Evolutionary conservation across 2,113 vertebrate genomes (phyloP).

Genomic region (Electrona antarctica): DNA sequence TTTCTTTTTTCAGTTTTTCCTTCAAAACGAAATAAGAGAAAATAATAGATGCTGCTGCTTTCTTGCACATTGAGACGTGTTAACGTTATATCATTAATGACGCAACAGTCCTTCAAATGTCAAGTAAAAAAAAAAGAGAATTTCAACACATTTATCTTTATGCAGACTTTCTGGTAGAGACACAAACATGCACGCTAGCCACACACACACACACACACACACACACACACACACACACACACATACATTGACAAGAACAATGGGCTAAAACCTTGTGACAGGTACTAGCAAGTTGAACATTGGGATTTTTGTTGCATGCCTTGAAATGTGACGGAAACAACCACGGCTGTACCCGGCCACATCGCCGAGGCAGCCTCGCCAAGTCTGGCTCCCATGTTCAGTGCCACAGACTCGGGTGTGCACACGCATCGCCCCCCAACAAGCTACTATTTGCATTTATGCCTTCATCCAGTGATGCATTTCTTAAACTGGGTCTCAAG

Average conservation of each 20-base stretch:
- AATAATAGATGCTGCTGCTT: slow-evolving; percentile 89
- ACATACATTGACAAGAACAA: slow-evolving; percentile 51
- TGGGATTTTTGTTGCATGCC: slow-evolving; percentile 80
- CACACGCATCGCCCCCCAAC: slow-evolving; percentile 65
- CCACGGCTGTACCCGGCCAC: slow-evolving; percentile 68
- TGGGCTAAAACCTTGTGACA: slow-evolving; percentile 64
- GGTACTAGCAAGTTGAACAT: slow-evolving; percentile 74
- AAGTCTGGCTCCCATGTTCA: slow-evolving; percentile 31
- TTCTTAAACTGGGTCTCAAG: slow-evolving; percentile 60
- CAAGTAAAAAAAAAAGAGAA: slow-evolving; percentile 34
- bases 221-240: slow-evolving; percentile 21
- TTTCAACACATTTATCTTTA: slow-evolving; percentile 34
- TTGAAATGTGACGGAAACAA: slow-evolving; percentile 72
- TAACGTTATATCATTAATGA: slow-evolving; percentile 80
- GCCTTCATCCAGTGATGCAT: slow-evolving; percentile 75
- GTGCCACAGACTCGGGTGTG: slow-evolving; percentile 64
- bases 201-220: slow-evolving; percentile 6
- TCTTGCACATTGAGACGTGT: slow-evolving; percentile 85
- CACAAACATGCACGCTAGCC: not conserved
- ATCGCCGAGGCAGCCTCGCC: slow-evolving; percentile 35
- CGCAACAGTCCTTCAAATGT: slow-evolving; percentile 74
- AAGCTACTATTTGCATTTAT: slow-evolving; percentile 55
- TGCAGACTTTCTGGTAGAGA: slow-evolving; percentile 30
- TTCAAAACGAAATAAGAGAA: slow-evolving; percentile 73
- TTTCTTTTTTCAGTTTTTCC: slow-evolving; percentile 70